Conservation (phyloP, 2,113 vertebrate genomes). For the Petrocephalus microphthalmus region DNA sequence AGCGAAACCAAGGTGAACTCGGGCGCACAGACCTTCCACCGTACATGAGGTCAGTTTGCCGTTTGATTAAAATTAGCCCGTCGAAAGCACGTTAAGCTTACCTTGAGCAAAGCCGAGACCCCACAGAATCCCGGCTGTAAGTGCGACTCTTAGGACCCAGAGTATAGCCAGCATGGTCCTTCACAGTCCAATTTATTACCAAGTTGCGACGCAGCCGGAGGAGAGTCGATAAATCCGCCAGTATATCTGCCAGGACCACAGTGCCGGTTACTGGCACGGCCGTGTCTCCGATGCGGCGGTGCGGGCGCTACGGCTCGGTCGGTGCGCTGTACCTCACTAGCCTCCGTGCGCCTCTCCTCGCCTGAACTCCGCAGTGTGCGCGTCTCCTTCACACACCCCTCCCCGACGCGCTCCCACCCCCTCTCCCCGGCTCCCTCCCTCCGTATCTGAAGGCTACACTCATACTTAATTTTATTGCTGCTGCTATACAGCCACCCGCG, state of each 20-base stretch:
- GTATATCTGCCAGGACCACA: not conserved
- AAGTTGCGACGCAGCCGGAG: not conserved
- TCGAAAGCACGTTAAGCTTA: not conserved
- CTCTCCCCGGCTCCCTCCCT: not conserved
- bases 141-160: slow-evolving; percentile 8
- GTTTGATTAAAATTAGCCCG: not conserved
- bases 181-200: slow-evolving; percentile 11
- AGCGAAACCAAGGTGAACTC: not conserved
- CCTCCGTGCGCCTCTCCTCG: slow-evolving; percentile 15
- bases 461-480: not conserved
- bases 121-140: slow-evolving; percentile 13
- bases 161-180: slow-evolving; percentile 15
- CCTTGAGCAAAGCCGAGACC: slow-evolving; percentile 19
- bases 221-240: not conserved
- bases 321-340: not conserved
- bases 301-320: not conserved
- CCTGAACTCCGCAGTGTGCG: slow-evolving; percentile 27
- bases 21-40: not conserved
- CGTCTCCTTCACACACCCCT: slow-evolving; percentile 13
- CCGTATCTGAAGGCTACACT: not conserved
- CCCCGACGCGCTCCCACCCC: not conserved
- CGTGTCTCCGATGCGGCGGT: not conserved
- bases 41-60: not conserved
- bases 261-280: not conserved
- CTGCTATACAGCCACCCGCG: not conserved